A percentile compares a stretch with the other conserved stretches of the same genome.
Evolutionary conservation across 2,797 vertebrate species (phyloP).

Genomic region (Cyprinodon diabolis): DNA sequence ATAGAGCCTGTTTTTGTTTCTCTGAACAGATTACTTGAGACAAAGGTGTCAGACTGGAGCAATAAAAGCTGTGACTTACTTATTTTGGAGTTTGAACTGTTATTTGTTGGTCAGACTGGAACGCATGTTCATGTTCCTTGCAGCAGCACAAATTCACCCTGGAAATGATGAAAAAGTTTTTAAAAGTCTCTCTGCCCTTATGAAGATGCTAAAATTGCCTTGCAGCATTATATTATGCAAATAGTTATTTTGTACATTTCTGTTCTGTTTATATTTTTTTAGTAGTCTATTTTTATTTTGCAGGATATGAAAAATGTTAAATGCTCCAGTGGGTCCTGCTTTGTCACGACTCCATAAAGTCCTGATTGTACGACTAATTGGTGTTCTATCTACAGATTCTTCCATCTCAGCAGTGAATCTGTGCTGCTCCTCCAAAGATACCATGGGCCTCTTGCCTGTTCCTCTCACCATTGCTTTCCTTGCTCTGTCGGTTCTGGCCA

Average conservation of each 20-base stretch:
- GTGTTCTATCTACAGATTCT: no score
- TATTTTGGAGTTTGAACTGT: slow-evolving; percentile 56
- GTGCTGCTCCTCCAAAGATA: no score
- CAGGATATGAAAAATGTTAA: neutral
- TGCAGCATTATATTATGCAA: neutral
- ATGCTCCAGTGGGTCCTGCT: no score
- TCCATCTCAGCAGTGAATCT: no score
- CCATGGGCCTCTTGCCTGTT: no score
- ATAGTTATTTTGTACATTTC: neutral
- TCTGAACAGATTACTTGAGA: slow-evolving; percentile 49
- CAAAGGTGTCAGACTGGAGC: slow-evolving; percentile 54
- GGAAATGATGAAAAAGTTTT: slow-evolving; percentile 1
- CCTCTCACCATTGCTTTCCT: neutral
- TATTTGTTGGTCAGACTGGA: slow-evolving; percentile 40
- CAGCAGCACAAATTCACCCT: slow-evolving; percentile 12
- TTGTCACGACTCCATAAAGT: no score
- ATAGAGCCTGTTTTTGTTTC: slow-evolving; percentile 53
- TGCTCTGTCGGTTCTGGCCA: neutral
- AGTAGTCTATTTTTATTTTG: neutral
- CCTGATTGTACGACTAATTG: no score
- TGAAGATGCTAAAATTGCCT: neutral
- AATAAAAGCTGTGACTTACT: slow-evolving; percentile 35
- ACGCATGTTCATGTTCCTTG: slow-evolving; percentile 42
- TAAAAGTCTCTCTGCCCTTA: neutral
- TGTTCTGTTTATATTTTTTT: neutral